Conservation (phyloP, 2,113 vertebrate species). For the Tursiops truncatus region DNA sequence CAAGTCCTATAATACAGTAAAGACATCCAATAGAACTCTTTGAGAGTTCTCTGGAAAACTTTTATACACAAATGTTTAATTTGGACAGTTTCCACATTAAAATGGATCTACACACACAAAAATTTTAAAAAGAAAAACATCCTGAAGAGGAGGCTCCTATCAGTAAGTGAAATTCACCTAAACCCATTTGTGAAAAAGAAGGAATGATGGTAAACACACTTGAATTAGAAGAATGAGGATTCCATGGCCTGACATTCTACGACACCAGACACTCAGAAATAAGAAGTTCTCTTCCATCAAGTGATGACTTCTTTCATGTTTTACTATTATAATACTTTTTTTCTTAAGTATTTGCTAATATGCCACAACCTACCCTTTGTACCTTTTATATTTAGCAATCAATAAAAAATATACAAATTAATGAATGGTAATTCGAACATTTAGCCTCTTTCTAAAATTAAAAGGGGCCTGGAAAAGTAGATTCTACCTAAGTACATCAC, state of each 20-base stretch:
- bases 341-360: not conserved
- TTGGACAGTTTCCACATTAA: conserved; percentile 37
- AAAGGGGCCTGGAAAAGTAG: not conserved
- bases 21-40: conserved; percentile 36
- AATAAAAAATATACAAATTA: not conserved
- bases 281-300: not conserved
- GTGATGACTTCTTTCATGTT: not conserved
- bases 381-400: not conserved
- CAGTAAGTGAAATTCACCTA: conserved; percentile 3
- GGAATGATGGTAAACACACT: not conserved
- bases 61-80: conserved; percentile 57
- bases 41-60: conserved; percentile 55
- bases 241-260: not conserved
- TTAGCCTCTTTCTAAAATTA: not conserved
- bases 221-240: not conserved
- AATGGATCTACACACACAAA: not conserved
- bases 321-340: not conserved
- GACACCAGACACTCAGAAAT: not conserved
- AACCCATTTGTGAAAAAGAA: not conserved
- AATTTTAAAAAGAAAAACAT: conserved; percentile 42
- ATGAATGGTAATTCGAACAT: not conserved
- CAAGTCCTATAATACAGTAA: conserved; percentile 16
- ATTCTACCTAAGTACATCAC: not conserved
- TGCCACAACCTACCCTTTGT: not conserved
- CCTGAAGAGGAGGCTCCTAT: conserved; percentile 28